Evolutionary conservation across 2,888 invertebrate genomes (phyloP).

Genomic region (Tachina grossa): DNA sequence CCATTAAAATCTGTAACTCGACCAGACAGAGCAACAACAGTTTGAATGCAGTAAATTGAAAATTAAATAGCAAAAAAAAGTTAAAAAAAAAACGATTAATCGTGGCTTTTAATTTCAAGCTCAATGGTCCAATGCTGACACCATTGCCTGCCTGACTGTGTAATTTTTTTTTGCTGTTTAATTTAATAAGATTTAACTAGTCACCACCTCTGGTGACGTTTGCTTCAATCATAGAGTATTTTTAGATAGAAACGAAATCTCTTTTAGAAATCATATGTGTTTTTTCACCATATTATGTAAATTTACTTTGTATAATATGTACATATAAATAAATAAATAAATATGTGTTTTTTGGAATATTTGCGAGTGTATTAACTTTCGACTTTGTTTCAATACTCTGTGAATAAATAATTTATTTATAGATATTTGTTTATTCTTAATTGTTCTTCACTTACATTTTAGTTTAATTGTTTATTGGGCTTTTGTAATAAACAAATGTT

Average conservation of each 20-base stretch:
- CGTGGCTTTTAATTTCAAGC: constrained; percentile 76
- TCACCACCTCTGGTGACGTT: background rate
- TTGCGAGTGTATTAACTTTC: too few relatives aligned
- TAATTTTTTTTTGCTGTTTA: background rate
- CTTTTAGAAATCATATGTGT: background rate
- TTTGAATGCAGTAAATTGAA: constrained; percentile 46
- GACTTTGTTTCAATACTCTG: too few relatives aligned
- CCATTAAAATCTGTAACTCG: constrained; percentile 39
- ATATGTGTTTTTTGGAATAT: background rate
- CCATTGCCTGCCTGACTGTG: constrained; percentile 8
- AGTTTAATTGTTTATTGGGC: constrained; percentile 49
- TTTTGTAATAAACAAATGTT: constrained; percentile 57
- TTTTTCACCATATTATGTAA: too few relatives aligned
- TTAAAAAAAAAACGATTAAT: constrained; percentile 75
- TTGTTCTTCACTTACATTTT: constrained; percentile 57
- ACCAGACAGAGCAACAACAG: constrained; percentile 19
- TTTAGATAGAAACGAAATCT: background rate
- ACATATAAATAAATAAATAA: too few relatives aligned
- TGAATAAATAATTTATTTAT: background rate
- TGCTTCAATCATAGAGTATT: background rate
- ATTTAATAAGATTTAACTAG: constrained; percentile 4
- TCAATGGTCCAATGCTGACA: constrained; percentile 16
- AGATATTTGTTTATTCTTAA: constrained; percentile 11
- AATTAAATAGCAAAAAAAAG: constrained; percentile 25
- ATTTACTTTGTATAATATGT: too few relatives aligned